A percentile compares a stretch with the other conserved stretches of the same genome.
These are phyloP conservation scores for Anarhynchus alexandrinus DNA, from an alignment of 2,113 vertebrate genomes.

Conservation along the genomic window DNA sequence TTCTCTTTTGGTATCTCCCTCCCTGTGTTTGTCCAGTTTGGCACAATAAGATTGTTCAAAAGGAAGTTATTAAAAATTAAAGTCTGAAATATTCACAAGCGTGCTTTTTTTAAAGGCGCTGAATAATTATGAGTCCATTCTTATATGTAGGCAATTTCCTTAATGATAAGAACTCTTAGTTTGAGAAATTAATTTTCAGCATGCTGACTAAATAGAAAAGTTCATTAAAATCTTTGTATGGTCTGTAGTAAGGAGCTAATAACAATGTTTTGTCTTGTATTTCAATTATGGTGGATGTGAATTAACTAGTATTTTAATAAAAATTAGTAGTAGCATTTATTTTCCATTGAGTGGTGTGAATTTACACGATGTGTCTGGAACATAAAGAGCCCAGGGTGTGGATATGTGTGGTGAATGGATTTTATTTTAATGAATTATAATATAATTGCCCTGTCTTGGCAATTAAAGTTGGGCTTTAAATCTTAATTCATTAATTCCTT, in stretches of 20 bases:
- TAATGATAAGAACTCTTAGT: conserved; percentile 48
- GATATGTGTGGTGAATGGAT: conserved; percentile 8
- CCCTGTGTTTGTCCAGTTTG: conserved; percentile 29
- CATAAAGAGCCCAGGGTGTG: neutral
- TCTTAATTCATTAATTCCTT: conserved; percentile 14
- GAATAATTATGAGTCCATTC: neutral
- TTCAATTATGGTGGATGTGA: conserved; percentile 32
- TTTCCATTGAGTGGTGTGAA: conserved; percentile 1
- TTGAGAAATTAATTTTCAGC: conserved; percentile 63
- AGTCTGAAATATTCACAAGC: neutral
- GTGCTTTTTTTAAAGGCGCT: neutral
- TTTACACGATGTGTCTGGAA: neutral
- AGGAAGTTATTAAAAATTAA: neutral
- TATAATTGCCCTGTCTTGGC: conserved; percentile 14
- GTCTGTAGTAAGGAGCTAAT: conserved; percentile 15
- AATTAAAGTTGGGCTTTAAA: conserved; percentile 44
- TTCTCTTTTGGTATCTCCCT: neutral
- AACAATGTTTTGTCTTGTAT: conserved; percentile 27
- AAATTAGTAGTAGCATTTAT: conserved; percentile 28
- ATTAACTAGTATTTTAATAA: conserved; percentile 32
- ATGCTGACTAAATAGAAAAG: conserved; percentile 52
- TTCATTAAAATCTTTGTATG: conserved; percentile 48
- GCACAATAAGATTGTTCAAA: neutral
- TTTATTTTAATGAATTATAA: conserved; percentile 29
- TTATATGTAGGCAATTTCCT: conserved; percentile 4